phyloP scores from a whole-genome alignment of 2,797 vertebrate species.

The Enteromius anoplus region DNA sequence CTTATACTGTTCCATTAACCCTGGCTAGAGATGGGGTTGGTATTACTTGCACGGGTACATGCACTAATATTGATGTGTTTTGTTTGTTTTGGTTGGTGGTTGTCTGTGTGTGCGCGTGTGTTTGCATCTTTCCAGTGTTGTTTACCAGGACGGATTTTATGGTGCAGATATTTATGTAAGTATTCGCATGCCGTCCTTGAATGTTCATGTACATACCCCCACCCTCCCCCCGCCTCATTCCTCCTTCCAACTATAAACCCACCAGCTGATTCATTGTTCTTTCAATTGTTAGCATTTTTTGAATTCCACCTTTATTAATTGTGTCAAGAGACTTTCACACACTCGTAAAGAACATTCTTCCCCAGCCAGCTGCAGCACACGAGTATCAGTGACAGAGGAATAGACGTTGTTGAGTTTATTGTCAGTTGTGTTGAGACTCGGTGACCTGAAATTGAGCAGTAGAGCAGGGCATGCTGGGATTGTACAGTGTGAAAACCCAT shows the following conservation, averaged over 20 bases:
- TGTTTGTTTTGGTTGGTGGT: constrained; percentile 41
- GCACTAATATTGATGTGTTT: constrained; percentile 47
- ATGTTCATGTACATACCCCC: constrained; percentile 23
- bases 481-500: background rate
- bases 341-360: constrained; percentile 1
- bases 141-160: constrained; percentile 65
- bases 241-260: constrained; percentile 6
- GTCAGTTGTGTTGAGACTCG: background rate
- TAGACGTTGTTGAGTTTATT: constrained; percentile 3
- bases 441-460: background rate
- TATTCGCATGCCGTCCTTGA: constrained; percentile 43
- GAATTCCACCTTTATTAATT: constrained; percentile 11
- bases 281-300: constrained; percentile 41
- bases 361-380: background rate
- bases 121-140: constrained; percentile 55
- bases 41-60: constrained; percentile 42
- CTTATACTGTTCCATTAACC: constrained; percentile 34
- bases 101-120: constrained; percentile 52
- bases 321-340: constrained; percentile 16
- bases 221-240: constrained; percentile 1
- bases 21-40: constrained; percentile 37
- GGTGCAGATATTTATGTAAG: constrained; percentile 66
- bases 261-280: constrained; percentile 1
- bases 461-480: constrained; percentile 19
- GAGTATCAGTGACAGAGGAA: constrained; percentile 9